Percentiles rank a stretch among this genome's conserved stretches.
Evolutionary conservation across 2,888 invertebrate species (phyloP).

Genomic region (Orthonevra nobilis): DNA sequence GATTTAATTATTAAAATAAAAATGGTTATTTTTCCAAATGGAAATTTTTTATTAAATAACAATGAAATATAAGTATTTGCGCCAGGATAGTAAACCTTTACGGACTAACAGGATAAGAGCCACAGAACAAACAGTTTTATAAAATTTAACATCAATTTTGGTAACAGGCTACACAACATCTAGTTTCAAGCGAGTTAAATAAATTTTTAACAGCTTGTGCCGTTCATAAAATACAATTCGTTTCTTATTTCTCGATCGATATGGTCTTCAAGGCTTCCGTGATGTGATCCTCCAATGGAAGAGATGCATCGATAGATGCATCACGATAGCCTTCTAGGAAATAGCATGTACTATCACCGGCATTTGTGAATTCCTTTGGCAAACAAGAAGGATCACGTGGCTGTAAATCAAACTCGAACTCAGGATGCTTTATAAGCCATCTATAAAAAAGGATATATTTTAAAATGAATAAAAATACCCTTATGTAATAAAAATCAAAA

Average conservation of each 20-base stretch:
- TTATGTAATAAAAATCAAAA: background rate
- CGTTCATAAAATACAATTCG: background rate
- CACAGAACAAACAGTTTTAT: slow-evolving; percentile 5
- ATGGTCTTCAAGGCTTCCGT: slow-evolving; percentile 78
- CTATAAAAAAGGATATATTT: slow-evolving; percentile 79
- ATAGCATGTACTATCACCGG: slow-evolving; percentile 90
- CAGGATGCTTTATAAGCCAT: slow-evolving; percentile 87
- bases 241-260: slow-evolving; percentile 69
- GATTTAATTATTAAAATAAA: too few relatives aligned
- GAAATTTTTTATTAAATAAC: too few relatives aligned
- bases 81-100: too few relatives aligned
- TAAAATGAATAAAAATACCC: too few relatives aligned
- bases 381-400: slow-evolving; percentile 88
- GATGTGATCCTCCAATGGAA: slow-evolving; percentile 80
- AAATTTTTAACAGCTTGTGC: too few relatives aligned
- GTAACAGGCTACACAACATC: slow-evolving; percentile 19
- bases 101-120: too few relatives aligned
- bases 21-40: too few relatives aligned
- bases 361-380: slow-evolving; percentile 91
- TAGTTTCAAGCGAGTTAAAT: slow-evolving; percentile 1
- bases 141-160: slow-evolving; percentile 35
- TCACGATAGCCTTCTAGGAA: slow-evolving; percentile 91
- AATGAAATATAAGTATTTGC: too few relatives aligned
- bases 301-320: slow-evolving; percentile 83
- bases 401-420: slow-evolving; percentile 86